phyloP scores from a whole-genome alignment of 2,888 invertebrate species.

The Orthonevra nobilis region DNA sequence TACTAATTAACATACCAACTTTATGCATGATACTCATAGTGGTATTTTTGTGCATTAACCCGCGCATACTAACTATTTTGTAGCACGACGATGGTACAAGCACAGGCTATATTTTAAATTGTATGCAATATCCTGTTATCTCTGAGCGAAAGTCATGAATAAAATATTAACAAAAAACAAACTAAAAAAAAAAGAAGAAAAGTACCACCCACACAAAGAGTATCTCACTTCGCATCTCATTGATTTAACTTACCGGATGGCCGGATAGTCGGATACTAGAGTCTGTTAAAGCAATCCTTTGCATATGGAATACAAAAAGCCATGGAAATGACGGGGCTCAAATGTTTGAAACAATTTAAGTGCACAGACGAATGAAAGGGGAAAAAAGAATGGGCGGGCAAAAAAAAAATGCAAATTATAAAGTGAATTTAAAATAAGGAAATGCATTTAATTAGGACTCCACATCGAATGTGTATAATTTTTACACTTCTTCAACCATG shows the following conservation, averaged over 20 bases:
- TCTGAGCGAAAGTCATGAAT: slow-evolving; percentile 65
- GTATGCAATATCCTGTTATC: slow-evolving; percentile 69
- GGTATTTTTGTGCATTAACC: slow-evolving; percentile 59
- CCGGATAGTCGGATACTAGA: not conserved
- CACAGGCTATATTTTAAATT: slow-evolving; percentile 57
- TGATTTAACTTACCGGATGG: slow-evolving; percentile 50
- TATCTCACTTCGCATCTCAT: slow-evolving; percentile 57
- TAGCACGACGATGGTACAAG: not conserved
- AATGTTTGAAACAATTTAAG: slow-evolving; percentile 60
- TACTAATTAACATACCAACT: slow-evolving; percentile 69
- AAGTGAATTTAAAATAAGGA: slow-evolving; percentile 61
- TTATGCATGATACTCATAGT: slow-evolving; percentile 41
- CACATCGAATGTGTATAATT: slow-evolving; percentile 40
- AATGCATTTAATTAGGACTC: slow-evolving; percentile 67
- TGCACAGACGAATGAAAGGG: slow-evolving; percentile 16
- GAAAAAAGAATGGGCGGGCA: not conserved
- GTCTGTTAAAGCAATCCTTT: slow-evolving; percentile 17
- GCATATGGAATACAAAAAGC: slow-evolving; percentile 54
- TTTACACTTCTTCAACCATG: slow-evolving; percentile 19
- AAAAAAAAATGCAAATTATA: slow-evolving; percentile 54
- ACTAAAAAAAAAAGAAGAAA: too few relatives aligned
- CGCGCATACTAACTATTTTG: slow-evolving; percentile 43
- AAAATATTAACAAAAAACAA: slow-evolving; percentile 64
- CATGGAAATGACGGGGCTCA: slow-evolving; percentile 58
- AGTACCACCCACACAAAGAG: slow-evolving; percentile 5